Evolutionary conservation across 1,140 invertebrate species (phyloP).

Genomic region (Ips nitidus): DNA sequence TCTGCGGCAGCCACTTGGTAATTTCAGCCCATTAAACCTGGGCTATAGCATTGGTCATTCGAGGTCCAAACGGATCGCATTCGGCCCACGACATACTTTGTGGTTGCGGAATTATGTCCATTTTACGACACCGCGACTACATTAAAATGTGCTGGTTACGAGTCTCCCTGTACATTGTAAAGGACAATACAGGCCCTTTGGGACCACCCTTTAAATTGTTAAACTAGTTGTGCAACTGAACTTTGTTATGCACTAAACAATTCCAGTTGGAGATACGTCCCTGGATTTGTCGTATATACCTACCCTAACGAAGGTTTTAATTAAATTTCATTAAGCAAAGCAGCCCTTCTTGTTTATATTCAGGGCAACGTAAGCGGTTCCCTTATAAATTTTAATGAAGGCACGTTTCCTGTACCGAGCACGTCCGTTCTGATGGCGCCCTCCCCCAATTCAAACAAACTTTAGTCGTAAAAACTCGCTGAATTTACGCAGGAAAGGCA

Average conservation of each 20-base stretch:
- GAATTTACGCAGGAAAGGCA: conserved; percentile 20
- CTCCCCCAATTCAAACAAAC: conserved; percentile 26
- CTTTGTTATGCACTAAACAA: background rate
- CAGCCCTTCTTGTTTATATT: conserved; percentile 15
- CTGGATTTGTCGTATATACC: background rate
- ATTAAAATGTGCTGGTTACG: conserved; percentile 25
- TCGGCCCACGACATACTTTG: conserved; percentile 15
- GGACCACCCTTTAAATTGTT: background rate
- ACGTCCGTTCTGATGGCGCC: conserved; percentile 20
- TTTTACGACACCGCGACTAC: conserved; percentile 27
- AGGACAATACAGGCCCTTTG: background rate
- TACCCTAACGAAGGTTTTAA: background rate
- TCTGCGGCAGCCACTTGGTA: conserved; percentile 14
- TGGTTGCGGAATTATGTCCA: conserved; percentile 15
- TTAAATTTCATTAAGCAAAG: conserved; percentile 1
- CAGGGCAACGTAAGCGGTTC: conserved; percentile 3
- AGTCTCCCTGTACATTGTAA: conserved; percentile 15
- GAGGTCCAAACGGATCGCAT: conserved; percentile 13
- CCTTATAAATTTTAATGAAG: conserved; percentile 19
- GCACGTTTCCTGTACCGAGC: conserved; percentile 20
- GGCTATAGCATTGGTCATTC: conserved; percentile 16
- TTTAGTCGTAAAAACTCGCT: conserved; percentile 15
- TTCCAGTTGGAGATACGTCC: background rate
- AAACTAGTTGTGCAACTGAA: background rate
- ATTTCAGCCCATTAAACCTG: conserved; percentile 17